Conservation (phyloP, 1,140 invertebrate species). For the Ceratina calcarata region DNA sequence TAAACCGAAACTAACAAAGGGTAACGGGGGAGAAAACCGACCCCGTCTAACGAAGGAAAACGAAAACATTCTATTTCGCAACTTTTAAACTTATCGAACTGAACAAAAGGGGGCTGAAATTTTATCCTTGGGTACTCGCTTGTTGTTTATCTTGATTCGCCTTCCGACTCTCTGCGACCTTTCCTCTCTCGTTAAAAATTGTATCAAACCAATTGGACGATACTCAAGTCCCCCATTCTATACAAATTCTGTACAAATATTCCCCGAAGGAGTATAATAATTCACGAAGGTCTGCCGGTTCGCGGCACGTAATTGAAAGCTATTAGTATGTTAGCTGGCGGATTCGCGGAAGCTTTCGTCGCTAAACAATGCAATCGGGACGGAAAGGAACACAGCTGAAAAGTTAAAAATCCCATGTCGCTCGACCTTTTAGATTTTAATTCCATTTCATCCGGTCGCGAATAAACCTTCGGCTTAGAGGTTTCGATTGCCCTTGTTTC, state of each 20-base stretch:
- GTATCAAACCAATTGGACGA: conserved; percentile 5
- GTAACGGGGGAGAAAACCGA: background rate
- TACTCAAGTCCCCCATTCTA: background rate
- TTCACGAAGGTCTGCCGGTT: background rate
- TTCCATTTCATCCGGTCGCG: conserved; percentile 25
- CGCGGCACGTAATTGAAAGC: conserved; percentile 10
- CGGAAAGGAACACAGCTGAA: background rate
- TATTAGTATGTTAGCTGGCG: conserved; percentile 17
- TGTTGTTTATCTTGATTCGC: background rate
- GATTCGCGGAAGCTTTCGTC: background rate
- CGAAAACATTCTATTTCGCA: conserved; percentile 23
- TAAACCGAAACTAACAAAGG: background rate
- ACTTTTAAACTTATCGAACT: conserved; percentile 10
- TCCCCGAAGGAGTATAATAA: background rate
- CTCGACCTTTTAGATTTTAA: conserved; percentile 26
- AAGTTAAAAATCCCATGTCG: conserved; percentile 28
- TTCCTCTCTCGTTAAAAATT: background rate
- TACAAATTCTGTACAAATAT: background rate
- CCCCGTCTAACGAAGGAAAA: conserved; percentile 30
- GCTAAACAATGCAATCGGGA: background rate
- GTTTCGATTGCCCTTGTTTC: conserved; percentile 12
- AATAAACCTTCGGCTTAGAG: conserved; percentile 11
- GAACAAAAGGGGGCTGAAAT: background rate
- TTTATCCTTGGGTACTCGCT: background rate
- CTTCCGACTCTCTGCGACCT: background rate